These are phyloP conservation scores for Zaprionus africanus DNA, from an alignment of 1,140 invertebrate genomes.

Conservation along the genomic window DNA sequence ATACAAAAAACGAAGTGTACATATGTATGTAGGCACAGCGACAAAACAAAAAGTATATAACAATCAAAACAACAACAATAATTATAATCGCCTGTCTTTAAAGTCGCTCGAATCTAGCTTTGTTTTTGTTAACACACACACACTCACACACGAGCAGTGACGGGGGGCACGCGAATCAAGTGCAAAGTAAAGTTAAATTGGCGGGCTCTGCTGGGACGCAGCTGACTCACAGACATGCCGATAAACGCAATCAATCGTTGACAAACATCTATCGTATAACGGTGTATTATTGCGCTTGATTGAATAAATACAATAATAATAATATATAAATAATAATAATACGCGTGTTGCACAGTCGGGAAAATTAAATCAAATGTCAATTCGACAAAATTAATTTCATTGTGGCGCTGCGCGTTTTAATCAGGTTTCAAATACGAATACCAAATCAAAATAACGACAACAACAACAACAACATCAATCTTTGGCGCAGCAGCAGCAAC, in stretches of 20 bases:
- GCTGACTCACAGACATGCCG: neutral
- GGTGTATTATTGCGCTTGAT: neutral
- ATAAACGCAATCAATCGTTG: neutral
- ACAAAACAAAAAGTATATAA: slow-evolving; percentile 12
- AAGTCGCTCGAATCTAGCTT: slow-evolving; percentile 7
- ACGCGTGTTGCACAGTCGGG: neutral
- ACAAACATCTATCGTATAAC: neutral
- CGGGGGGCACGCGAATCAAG: neutral
- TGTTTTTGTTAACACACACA: neutral
- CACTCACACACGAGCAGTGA: neutral
- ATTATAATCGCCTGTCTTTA: neutral
- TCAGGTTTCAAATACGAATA: slow-evolving; percentile 35
- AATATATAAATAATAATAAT: neutral
- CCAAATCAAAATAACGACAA: slow-evolving; percentile 7
- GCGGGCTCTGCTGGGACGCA: neutral
- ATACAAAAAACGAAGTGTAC: slow-evolving; percentile 3
- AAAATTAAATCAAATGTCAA: neutral
- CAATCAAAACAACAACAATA: neutral
- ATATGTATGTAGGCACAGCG: slow-evolving; percentile 22
- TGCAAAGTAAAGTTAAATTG: neutral
- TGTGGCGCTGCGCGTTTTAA: slow-evolving; percentile 34
- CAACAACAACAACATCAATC: slow-evolving; percentile 10
- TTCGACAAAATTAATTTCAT: neutral
- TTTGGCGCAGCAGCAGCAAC: neutral
- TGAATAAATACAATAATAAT: neutral